Conservation (phyloP, 2,888 invertebrate species). For the Yponomeuta evonymella region DNA sequence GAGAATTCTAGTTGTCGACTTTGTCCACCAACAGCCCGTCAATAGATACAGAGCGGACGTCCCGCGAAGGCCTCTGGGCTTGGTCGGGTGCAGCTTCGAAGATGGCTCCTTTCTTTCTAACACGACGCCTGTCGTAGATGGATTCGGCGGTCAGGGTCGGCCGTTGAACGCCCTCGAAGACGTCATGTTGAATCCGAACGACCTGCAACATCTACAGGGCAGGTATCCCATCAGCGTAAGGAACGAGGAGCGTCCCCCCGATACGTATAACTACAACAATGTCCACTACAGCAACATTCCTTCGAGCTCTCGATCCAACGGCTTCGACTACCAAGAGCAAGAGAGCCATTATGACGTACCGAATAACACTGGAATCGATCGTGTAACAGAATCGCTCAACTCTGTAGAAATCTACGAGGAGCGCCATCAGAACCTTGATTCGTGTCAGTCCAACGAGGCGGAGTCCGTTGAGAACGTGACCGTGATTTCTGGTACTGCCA, state of each 20-base stretch:
- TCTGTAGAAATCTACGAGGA: constrained; percentile 66
- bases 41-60: constrained; percentile 51
- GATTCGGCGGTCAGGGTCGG: constrained; percentile 66
- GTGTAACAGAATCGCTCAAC: constrained; percentile 54
- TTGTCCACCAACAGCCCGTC: constrained; percentile 67
- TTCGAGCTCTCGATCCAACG: constrained; percentile 48
- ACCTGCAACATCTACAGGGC: constrained; percentile 47
- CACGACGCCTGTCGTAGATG: constrained; percentile 69
- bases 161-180: constrained; percentile 61
- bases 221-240: constrained; percentile 23
- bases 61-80: constrained; percentile 54
- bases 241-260: constrained; percentile 32
- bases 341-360: constrained; percentile 60
- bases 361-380: constrained; percentile 45
- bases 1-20: constrained; percentile 86
- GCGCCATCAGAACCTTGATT: constrained; percentile 39
- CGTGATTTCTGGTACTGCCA: constrained; percentile 54
- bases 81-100: constrained; percentile 64
- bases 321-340: constrained; percentile 64
- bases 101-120: constrained; percentile 68
- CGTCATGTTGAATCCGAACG: constrained; percentile 55
- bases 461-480: constrained; percentile 77
- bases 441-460: constrained; percentile 53
- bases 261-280: constrained; percentile 69
- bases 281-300: constrained; percentile 51